Evolutionary conservation across 1,140 invertebrate genomes (phyloP).

Genomic region (Heliothis subflexa): DNA sequence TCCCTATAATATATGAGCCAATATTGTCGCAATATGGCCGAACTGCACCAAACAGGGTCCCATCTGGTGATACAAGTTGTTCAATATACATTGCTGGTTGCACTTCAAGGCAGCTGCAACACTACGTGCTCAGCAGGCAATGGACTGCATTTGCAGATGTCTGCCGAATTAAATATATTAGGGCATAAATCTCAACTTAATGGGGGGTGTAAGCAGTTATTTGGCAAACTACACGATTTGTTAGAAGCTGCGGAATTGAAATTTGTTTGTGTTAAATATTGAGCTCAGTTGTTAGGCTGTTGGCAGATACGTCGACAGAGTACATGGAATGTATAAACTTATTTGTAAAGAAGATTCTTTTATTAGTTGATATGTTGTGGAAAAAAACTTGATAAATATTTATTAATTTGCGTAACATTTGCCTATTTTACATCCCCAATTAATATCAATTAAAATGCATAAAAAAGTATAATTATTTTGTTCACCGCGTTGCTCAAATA

Average conservation of each 20-base stretch:
- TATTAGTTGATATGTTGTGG: too few relatives aligned
- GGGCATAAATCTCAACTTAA: not conserved
- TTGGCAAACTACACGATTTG: not conserved
- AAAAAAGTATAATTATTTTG: too few relatives aligned
- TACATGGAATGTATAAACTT: too few relatives aligned
- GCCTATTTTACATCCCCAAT: too few relatives aligned
- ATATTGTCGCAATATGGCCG: not conserved
- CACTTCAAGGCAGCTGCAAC: not conserved
- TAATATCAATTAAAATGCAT: too few relatives aligned
- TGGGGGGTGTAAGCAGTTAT: not conserved
- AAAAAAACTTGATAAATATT: too few relatives aligned
- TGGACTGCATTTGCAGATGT: not conserved
- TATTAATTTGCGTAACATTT: too few relatives aligned
- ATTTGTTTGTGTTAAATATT: too few relatives aligned
- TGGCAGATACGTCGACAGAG: too few relatives aligned
- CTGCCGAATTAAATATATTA: not conserved
- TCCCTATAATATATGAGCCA: not conserved
- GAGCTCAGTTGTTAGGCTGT: too few relatives aligned
- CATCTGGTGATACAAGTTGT: not conserved
- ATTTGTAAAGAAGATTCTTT: too few relatives aligned
- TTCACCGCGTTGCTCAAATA: too few relatives aligned
- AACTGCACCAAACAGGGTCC: not conserved
- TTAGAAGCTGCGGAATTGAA: not conserved
- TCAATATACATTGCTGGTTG: not conserved
- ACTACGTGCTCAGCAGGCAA: not conserved